These are phyloP conservation scores for Mus spretus DNA, from an alignment of 2,797 vertebrate species.

Conservation along the genomic window DNA sequence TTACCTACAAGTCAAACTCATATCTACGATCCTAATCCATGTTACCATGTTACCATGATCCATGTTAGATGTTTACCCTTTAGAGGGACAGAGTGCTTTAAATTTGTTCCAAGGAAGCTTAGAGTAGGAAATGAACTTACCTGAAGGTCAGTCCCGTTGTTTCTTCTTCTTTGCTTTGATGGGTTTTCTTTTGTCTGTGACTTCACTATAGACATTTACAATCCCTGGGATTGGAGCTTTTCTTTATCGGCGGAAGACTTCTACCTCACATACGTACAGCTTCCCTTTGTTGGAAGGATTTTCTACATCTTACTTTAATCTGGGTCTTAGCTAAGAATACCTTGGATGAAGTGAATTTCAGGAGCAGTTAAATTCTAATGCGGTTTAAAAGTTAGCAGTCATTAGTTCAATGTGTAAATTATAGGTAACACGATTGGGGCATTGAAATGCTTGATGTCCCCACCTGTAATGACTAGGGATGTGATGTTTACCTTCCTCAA, in stretches of 20 bases:
- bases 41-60: no score
- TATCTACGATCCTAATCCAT: neutral
- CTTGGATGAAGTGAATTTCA: neutral
- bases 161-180: slow-evolving; percentile 29
- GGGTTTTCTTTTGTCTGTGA: neutral
- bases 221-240: neutral
- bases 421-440: neutral
- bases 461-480: neutral
- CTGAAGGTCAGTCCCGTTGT: neutral
- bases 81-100: neutral
- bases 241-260: neutral
- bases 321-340: neutral
- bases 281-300: neutral
- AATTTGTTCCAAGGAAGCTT: neutral
- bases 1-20: neutral
- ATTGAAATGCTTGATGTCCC: slow-evolving; percentile 9
- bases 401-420: slow-evolving; percentile 14
- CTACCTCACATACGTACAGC: neutral
- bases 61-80: neutral
- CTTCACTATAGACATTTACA: neutral
- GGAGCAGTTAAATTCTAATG: slow-evolving; percentile 18
- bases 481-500: slow-evolving; percentile 33
- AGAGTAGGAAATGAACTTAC: neutral
- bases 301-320: neutral
- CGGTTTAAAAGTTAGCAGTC: neutral